phyloP scores from a whole-genome alignment of 2,113 vertebrate species.

The Alectura lathami region DNA sequence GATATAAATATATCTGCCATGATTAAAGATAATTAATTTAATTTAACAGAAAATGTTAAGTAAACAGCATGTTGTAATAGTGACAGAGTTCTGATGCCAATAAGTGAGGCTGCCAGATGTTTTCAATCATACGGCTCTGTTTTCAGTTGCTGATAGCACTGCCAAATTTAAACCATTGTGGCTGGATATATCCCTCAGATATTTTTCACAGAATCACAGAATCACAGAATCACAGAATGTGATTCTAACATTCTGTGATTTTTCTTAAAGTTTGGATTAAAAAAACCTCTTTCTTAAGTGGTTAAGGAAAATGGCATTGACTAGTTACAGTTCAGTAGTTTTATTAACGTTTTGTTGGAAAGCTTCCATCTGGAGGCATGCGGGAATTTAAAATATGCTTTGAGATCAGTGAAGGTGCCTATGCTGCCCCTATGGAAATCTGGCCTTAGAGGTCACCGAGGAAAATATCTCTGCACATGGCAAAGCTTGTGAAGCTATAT shows the following conservation, averaged over 20 bases:
- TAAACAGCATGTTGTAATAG: conserved; percentile 29
- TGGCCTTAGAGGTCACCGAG: neutral
- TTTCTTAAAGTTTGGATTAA: neutral
- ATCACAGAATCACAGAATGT: too few species aligned
- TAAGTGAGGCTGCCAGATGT: conserved; percentile 9
- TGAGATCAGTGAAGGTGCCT: neutral
- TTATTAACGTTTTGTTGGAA: neutral
- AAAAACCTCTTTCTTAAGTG: neutral
- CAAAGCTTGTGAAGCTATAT: neutral
- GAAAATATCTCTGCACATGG: neutral
- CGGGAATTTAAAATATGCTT: neutral
- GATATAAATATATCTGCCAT: conserved; percentile 36
- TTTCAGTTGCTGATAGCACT: neutral
- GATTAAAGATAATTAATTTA: conserved; percentile 53
- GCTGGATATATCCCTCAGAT: neutral
- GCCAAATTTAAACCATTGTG: neutral
- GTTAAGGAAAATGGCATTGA: neutral
- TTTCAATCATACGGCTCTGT: conserved; percentile 25
- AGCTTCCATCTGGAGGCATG: neutral
- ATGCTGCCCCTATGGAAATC: neutral
- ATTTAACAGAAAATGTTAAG: conserved; percentile 55
- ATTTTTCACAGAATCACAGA: too few species aligned
- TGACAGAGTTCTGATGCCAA: conserved; percentile 5
- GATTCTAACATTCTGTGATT: too few species aligned
- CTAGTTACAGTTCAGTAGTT: neutral